Evolutionary conservation across 2,797 vertebrate species (phyloP).

Genomic region (Centroberyx gerrardi): DNA sequence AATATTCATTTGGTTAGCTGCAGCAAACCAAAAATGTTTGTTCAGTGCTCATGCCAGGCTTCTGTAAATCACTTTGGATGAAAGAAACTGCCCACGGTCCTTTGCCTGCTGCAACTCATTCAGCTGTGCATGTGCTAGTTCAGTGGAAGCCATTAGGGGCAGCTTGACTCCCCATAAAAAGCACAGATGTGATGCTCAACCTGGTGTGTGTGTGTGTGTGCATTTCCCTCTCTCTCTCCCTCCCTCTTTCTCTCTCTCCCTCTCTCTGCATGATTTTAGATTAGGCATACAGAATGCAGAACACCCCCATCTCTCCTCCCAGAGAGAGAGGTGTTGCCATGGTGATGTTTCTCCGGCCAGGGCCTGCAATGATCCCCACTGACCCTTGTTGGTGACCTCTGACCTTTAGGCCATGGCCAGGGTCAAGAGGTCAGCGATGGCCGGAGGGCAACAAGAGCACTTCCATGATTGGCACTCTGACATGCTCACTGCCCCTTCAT

Average conservation of each 20-base stretch:
- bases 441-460: slow-evolving; percentile 84
- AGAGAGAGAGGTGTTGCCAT: slow-evolving; percentile 79
- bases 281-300: slow-evolving; percentile 60
- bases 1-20: neutral
- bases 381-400: slow-evolving; percentile 83
- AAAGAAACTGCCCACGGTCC: neutral
- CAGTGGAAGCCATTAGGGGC: slow-evolving; percentile 34
- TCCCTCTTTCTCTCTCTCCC: too few relatives aligned
- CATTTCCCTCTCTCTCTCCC: too few relatives aligned
- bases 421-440: slow-evolving; percentile 85
- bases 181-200: slow-evolving; percentile 53
- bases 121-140: slow-evolving; percentile 39
- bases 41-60: slow-evolving; percentile 13
- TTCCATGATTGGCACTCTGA: slow-evolving; percentile 83
- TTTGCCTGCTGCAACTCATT: neutral
- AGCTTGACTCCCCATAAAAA: slow-evolving; percentile 24
- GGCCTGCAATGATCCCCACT: slow-evolving; percentile 76
- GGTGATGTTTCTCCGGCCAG: slow-evolving; percentile 78
- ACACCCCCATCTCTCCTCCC: slow-evolving; percentile 65
- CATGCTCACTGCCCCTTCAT: slow-evolving; percentile 63
- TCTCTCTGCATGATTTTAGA: slow-evolving; percentile 37
- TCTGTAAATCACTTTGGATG: slow-evolving; percentile 6
- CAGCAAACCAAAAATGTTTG: slow-evolving; percentile 14
- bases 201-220: slow-evolving; percentile 22
- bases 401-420: slow-evolving; percentile 85